These are phyloP conservation scores for Tachycineta bicolor DNA, from an alignment of 2,113 vertebrate species.

Conservation along the genomic window DNA sequence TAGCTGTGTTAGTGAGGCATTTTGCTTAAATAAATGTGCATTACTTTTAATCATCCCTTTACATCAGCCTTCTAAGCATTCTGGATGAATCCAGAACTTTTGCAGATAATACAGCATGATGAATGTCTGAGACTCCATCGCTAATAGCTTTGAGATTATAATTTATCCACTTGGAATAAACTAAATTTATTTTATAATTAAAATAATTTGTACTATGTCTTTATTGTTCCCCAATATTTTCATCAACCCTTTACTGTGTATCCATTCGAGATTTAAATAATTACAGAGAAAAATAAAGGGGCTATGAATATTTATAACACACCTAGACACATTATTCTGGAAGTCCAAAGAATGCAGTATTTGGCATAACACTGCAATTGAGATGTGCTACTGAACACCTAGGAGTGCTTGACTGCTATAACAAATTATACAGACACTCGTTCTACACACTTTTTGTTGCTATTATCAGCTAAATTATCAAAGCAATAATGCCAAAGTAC, in stretches of 20 bases:
- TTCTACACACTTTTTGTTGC: not conserved
- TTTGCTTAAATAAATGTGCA: not conserved
- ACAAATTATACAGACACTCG: not conserved
- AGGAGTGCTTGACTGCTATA: not conserved
- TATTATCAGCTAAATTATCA: not conserved
- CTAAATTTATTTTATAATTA: not conserved
- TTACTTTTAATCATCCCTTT: not conserved
- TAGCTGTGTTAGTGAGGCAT: not conserved
- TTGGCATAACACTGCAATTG: not conserved
- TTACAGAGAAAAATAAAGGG: not conserved
- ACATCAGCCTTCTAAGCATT: not conserved
- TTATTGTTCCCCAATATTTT: not conserved
- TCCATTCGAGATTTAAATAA: not conserved
- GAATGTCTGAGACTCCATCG: not conserved
- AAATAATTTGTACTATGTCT: not conserved
- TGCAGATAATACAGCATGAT: not conserved
- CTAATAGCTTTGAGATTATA: not conserved
- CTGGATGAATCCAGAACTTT: not conserved
- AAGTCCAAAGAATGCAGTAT: not conserved
- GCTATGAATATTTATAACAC: conserved; percentile 12
- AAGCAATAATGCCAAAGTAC: not conserved
- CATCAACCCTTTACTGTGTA: not conserved
- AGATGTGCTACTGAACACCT: not conserved
- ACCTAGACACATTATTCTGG: not conserved
- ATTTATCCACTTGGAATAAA: not conserved